These are phyloP conservation scores for Dendropsophus ebraccatus DNA, from an alignment of 2,113 vertebrate genomes.

Conservation along the genomic window DNA sequence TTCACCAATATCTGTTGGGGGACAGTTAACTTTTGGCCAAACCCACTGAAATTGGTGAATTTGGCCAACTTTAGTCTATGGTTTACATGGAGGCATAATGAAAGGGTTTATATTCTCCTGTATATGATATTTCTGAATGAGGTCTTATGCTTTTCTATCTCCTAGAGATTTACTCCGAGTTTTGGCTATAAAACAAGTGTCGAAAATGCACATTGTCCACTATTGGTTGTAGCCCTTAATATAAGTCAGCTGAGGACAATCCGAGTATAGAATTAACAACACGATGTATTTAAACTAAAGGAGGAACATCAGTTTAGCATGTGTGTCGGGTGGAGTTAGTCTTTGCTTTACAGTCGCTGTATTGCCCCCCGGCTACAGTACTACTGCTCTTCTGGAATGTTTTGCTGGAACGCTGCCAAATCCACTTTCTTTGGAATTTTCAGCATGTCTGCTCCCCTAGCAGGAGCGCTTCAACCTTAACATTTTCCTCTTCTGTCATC, in stretches of 20 bases:
- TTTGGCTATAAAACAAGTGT: too few relatives aligned
- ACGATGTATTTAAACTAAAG: too few relatives aligned
- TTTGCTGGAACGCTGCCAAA: neutral
- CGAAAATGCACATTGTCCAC: too few relatives aligned
- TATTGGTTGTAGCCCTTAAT: neutral
- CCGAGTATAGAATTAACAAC: neutral
- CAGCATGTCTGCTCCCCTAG: neutral
- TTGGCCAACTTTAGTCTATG: too few relatives aligned
- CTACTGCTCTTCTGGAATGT: constrained; percentile 7
- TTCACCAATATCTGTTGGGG: too few relatives aligned
- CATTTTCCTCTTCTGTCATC: neutral
- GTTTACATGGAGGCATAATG: too few relatives aligned
- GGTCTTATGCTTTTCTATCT: too few relatives aligned
- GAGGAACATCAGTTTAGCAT: neutral
- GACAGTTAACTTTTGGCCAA: too few relatives aligned
- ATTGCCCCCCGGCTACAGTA: neutral
- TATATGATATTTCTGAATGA: too few relatives aligned
- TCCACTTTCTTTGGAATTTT: constrained; percentile 3
- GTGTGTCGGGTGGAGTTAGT: neutral
- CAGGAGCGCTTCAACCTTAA: neutral
- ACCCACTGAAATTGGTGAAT: too few relatives aligned
- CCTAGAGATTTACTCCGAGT: too few relatives aligned
- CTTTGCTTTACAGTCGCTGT: neutral
- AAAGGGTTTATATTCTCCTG: too few relatives aligned
- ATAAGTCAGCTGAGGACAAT: neutral